Evolutionary conservation across 2,113 vertebrate species (phyloP).

Genomic region (Brevimyrus niger): DNA sequence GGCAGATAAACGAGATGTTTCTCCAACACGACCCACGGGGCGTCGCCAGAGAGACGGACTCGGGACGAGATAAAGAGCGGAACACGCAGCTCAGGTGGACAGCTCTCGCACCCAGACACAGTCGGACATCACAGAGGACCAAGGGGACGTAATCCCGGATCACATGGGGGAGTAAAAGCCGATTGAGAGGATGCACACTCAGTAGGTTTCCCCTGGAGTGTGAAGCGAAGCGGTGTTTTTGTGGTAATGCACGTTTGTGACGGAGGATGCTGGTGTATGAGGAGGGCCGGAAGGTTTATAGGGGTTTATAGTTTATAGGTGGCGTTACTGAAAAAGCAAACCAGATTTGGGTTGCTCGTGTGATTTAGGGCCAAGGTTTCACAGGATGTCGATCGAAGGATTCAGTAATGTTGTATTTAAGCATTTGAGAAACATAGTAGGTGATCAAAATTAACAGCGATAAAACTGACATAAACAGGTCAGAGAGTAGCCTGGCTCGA

Average conservation of each 20-base stretch:
- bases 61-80: neutral
- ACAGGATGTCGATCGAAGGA: neutral
- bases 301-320: no score
- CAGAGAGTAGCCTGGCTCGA: neutral
- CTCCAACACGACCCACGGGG: neutral
- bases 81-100: neutral
- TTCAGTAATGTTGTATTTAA: neutral
- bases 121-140: neutral
- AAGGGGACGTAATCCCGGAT: neutral
- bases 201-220: neutral
- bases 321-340: neutral
- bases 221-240: neutral
- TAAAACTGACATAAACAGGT: neutral
- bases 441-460: neutral
- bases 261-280: neutral
- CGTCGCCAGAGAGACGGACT: neutral
- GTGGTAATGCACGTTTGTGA: neutral
- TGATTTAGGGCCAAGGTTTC: neutral
- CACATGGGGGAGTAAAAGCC: neutral
- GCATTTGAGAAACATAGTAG: neutral
- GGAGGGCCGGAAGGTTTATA: no score
- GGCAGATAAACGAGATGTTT: neutral
- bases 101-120: no score
- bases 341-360: neutral
- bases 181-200: neutral